These are phyloP conservation scores for Pomatostomus ruficeps DNA, from an alignment of 2,113 vertebrate species.

Conservation along the genomic window DNA sequence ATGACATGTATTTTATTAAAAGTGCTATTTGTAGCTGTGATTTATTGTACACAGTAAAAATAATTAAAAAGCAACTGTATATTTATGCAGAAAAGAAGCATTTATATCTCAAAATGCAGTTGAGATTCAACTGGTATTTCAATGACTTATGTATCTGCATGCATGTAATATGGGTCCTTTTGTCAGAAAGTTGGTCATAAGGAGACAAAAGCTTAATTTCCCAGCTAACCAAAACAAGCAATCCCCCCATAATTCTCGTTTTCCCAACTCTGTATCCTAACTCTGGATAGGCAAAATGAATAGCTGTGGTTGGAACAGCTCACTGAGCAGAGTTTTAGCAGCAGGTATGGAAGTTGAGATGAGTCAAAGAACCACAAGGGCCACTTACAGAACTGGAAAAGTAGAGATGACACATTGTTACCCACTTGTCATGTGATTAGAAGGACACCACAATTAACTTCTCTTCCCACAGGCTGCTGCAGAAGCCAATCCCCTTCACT, in stretches of 20 bases:
- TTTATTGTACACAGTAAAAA: background rate
- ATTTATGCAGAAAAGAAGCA: background rate
- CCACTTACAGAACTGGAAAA: background rate
- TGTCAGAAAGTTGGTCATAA: background rate
- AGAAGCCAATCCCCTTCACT: background rate
- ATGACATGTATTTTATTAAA: background rate
- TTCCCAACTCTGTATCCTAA: background rate
- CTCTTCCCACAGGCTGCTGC: background rate
- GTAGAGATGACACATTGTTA: background rate
- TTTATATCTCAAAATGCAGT: background rate
- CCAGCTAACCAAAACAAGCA: background rate
- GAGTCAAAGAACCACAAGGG: background rate
- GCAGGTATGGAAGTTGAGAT: background rate
- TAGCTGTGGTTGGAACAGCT: background rate
- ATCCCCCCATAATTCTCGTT: background rate
- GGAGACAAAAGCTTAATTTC: background rate
- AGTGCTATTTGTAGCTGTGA: background rate
- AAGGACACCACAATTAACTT: background rate
- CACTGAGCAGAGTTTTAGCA: background rate
- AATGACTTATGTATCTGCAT: background rate
- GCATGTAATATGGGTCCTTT: background rate
- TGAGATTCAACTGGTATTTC: background rate
- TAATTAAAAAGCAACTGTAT: background rate
- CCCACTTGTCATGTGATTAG: fast-evolving
- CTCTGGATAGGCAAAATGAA: background rate